These are phyloP conservation scores for Silurus glanis DNA, from an alignment of 2,113 vertebrate species.

Conservation along the genomic window DNA sequence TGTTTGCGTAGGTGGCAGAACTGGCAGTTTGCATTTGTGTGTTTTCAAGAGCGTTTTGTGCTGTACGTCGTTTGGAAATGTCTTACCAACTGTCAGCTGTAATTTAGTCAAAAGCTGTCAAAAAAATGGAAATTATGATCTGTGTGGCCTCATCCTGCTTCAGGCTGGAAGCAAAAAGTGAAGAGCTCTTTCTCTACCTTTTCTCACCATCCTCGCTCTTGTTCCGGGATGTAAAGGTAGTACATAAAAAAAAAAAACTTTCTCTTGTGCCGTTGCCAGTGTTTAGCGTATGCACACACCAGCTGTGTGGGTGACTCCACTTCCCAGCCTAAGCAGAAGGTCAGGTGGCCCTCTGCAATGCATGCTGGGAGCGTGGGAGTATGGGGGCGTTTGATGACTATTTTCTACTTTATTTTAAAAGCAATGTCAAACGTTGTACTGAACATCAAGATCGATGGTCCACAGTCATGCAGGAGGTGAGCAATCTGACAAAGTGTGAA, in stretches of 20 bases:
- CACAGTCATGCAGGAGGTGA: slow-evolving; percentile 40
- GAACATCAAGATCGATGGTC: slow-evolving; percentile 43
- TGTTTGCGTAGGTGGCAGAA: slow-evolving; percentile 42
- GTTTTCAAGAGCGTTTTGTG: slow-evolving; percentile 24
- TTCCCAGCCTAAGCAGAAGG: slow-evolving; percentile 54
- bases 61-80: slow-evolving; percentile 26
- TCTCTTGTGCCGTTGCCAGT: slow-evolving; percentile 51
- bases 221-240: slow-evolving; percentile 53
- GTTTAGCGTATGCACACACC: slow-evolving; percentile 45
- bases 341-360: slow-evolving; percentile 56
- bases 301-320: slow-evolving; percentile 60
- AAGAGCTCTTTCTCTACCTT: slow-evolving; percentile 18
- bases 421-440: slow-evolving; percentile 45
- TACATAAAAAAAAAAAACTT: slow-evolving; percentile 49
- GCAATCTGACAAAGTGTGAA: slow-evolving; percentile 14
- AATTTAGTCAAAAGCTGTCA: slow-evolving; percentile 38
- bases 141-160: slow-evolving; percentile 29
- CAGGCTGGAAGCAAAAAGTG: slow-evolving; percentile 39
- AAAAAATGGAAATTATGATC: slow-evolving; percentile 29
- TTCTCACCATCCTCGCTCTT: slow-evolving; percentile 35
- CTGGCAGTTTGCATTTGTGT: slow-evolving; percentile 38
- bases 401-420: slow-evolving; percentile 56
- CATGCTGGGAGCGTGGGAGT: slow-evolving; percentile 58
- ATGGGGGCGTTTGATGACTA: slow-evolving; percentile 56
- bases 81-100: slow-evolving; percentile 44